phyloP scores from a whole-genome alignment of 2,888 invertebrate genomes.

The Ischnura elegans region DNA sequence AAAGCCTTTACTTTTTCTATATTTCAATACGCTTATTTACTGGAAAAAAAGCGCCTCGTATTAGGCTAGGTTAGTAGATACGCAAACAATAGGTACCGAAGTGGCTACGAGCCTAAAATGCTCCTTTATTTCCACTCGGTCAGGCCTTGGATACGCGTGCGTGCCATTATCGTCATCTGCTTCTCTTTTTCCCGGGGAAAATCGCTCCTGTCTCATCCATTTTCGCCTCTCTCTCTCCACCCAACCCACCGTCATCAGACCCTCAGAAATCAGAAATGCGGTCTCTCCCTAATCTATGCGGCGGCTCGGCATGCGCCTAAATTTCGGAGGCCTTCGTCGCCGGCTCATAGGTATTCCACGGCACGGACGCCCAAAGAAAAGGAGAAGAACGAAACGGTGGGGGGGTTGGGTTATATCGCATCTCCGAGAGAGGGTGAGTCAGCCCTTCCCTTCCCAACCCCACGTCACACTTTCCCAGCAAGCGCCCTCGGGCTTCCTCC shows the following conservation, averaged over 20 bases:
- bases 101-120: too few species aligned
- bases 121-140: too few species aligned
- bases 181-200: neutral
- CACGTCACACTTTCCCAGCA: neutral
- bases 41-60: too few species aligned
- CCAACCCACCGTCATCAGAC: neutral
- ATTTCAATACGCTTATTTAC: too few species aligned
- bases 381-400: neutral
- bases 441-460: neutral
- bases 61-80: too few species aligned
- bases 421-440: conserved; percentile 25
- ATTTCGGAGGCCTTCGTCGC: conserved; percentile 37
- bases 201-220: neutral
- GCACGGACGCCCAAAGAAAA: neutral
- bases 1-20: too few species aligned
- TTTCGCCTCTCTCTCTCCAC: neutral
- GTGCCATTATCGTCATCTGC: too few species aligned
- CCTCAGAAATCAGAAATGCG: conserved; percentile 5
- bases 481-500: neutral
- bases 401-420: neutral
- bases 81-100: too few species aligned
- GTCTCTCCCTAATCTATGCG: conserved; percentile 48
- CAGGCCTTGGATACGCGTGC: too few species aligned
- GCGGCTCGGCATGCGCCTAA: neutral
- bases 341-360: conserved; percentile 51